Base-by-base conservation (phyloP, 2,888 invertebrate species). In the Drepana falcataria region DNA sequence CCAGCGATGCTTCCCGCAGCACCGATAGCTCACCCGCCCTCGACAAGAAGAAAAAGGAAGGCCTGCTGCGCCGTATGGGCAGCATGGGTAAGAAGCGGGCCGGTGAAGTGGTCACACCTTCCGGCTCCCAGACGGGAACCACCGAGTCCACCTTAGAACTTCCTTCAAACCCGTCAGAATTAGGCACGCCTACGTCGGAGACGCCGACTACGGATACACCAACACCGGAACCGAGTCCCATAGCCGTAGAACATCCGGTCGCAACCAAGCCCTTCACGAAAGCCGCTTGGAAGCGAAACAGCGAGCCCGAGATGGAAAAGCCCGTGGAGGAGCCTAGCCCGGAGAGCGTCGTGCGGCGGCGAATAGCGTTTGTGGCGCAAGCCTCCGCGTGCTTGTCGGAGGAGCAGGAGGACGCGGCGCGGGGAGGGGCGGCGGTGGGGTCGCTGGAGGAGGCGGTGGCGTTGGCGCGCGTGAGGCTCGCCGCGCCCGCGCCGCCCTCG, bases 341-440 rank as follows among this genome's bases (percentile, higher is more conserved):
- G 48, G 89, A 83, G 60, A 87, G 77, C 71, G 84, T 91, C 53
- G 66, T 85, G 60, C 83, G 91, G 53, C 85, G 93, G 6, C 88
- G 92, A 34, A 89, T 92, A 55, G 88, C 88, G 48, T 93, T 93
- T 70, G 91, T 93, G 55, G 86, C 92, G 58, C 93, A 93, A 63
- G 81, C 91, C 55, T 89, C 92, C 1, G 79, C 89, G 34, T 87
- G 85, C 66, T 69, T 91, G 49, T 92, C 93, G 65, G 92, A 92
- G 77, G 93, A 93, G 48, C 83, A 77, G 62, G 82, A 67, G 55
- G 85, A 73, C 75, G 91, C 58, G 81, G 91, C 71, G 83, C 73
- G 74, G 85, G 88, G 72, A 73, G 79, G 61, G 63, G 66, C 65
- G 61, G 82, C 73, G 74, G 89, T 88, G 87, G 92, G 85, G 88